phyloP scores from a whole-genome alignment of 1,140 invertebrate genomes.

The Camponotus pennsylvanicus region DNA sequence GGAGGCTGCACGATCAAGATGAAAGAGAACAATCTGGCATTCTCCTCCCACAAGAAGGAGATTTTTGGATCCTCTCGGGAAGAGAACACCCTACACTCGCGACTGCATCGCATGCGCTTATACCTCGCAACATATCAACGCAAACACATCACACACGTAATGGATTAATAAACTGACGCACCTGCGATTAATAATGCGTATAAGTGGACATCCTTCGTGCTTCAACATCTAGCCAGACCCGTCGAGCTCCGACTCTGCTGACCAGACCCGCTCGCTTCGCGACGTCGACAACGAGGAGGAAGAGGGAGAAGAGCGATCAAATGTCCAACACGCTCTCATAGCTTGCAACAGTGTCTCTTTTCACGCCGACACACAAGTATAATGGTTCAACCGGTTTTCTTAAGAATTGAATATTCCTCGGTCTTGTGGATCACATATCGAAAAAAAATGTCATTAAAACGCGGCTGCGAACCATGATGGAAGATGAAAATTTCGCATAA shows the following conservation, averaged over 20 bases:
- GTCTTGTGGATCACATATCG: background rate
- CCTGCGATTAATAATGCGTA: constrained; percentile 32
- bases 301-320: constrained; percentile 59
- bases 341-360: constrained; percentile 40
- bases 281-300: background rate
- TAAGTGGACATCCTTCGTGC: constrained; percentile 16
- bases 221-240: constrained; percentile 5
- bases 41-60: background rate
- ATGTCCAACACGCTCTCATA: constrained; percentile 39
- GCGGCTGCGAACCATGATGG: background rate
- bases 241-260: constrained; percentile 12
- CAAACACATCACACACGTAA: background rate
- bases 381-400: constrained; percentile 40
- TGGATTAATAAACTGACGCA: constrained; percentile 2
- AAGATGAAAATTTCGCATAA: background rate
- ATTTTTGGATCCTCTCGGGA: background rate
- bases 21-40: background rate
- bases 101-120: background rate
- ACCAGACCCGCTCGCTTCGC: background rate
- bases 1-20: background rate
- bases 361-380: background rate
- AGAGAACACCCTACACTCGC: constrained; percentile 1
- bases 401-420: constrained; percentile 5
- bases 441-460: background rate
- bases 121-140: background rate